Evolutionary conservation across 30 jellyfish, hydroid and myxozoan genomes (phyloP).

Genomic region (Phacellophora camtschatica): DNA sequence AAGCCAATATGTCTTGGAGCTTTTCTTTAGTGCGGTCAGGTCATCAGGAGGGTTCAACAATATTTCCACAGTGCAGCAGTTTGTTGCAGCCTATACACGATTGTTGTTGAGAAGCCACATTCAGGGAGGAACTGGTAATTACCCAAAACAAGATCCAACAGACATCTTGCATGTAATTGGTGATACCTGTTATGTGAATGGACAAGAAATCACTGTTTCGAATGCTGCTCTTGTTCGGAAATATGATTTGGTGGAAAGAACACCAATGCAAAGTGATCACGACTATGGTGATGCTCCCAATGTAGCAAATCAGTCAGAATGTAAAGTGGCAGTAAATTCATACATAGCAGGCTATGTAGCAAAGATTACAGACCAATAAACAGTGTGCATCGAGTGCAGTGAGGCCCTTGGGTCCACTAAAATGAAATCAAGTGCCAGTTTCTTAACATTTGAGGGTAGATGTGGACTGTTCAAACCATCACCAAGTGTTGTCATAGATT

Average conservation of each 20-base stretch:
- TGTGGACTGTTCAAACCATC: constrained; percentile 74
- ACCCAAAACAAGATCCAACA: constrained; percentile 45
- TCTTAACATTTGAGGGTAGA: constrained; percentile 49
- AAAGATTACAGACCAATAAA: not conserved
- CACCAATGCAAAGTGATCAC: constrained; percentile 25
- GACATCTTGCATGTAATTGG: constrained; percentile 26
- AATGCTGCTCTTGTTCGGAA: constrained; percentile 35
- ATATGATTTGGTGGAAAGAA: constrained; percentile 10
- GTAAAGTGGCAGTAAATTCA: constrained; percentile 41
- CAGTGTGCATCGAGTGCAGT: not conserved
- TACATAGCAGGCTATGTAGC: constrained; percentile 67
- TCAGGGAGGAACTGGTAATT: constrained; percentile 44
- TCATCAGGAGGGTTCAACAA: constrained; percentile 37
- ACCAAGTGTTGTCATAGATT: constrained; percentile 39
- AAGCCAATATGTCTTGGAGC: constrained; percentile 58
- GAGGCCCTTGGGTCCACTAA: constrained; percentile 13
- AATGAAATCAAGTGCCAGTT: not conserved
- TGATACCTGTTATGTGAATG: constrained; percentile 28
- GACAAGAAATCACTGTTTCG: not conserved
- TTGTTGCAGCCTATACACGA: no score
- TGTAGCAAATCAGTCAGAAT: constrained; percentile 18
- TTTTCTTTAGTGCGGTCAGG: constrained; percentile 19
- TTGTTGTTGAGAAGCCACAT: no score
- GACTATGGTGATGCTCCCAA: constrained; percentile 59
- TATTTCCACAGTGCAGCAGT: no score